Evolutionary conservation across 2,797 vertebrate genomes (phyloP).

Genomic region (Morelia viridis): DNA sequence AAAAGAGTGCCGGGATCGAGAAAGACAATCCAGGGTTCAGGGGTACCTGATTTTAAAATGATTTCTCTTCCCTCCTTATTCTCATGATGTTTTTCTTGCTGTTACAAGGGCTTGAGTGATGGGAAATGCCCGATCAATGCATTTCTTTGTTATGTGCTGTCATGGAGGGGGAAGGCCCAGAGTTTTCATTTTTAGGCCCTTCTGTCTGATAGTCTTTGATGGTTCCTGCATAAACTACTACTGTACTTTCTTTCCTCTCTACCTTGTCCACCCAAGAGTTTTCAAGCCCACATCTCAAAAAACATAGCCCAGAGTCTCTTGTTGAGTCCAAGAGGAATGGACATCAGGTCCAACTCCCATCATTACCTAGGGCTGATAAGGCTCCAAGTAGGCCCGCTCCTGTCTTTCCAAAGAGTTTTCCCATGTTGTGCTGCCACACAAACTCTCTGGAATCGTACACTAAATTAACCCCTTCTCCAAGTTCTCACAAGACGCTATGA

Average conservation of each 20-base stretch:
- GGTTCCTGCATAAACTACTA: not conserved
- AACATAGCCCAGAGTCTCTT: not conserved
- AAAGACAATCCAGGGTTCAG: not conserved
- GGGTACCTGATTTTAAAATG: not conserved
- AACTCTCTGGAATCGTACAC: too few species aligned
- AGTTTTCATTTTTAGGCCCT: rapidly evolving
- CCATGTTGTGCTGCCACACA: too few species aligned
- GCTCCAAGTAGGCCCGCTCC: too few species aligned
- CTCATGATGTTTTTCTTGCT: not conserved
- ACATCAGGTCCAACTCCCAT: too few species aligned
- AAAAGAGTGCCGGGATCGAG: not conserved
- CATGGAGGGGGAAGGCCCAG: not conserved
- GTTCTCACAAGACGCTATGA: not conserved
- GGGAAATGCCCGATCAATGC: not conserved
- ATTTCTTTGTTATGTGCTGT: not conserved
- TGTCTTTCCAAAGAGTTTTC: too few species aligned
- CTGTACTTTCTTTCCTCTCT: not conserved
- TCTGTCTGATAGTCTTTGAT: not conserved
- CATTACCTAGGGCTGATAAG: too few species aligned
- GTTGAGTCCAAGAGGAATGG: not conserved
- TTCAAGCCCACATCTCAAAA: not conserved
- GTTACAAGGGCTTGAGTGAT: not conserved
- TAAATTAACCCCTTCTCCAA: not conserved
- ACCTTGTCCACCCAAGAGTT: not conserved
- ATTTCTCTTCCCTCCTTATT: not conserved